These are phyloP conservation scores for Callorhinus ursinus DNA, from an alignment of 2,113 vertebrate species.

Conservation along the genomic window DNA sequence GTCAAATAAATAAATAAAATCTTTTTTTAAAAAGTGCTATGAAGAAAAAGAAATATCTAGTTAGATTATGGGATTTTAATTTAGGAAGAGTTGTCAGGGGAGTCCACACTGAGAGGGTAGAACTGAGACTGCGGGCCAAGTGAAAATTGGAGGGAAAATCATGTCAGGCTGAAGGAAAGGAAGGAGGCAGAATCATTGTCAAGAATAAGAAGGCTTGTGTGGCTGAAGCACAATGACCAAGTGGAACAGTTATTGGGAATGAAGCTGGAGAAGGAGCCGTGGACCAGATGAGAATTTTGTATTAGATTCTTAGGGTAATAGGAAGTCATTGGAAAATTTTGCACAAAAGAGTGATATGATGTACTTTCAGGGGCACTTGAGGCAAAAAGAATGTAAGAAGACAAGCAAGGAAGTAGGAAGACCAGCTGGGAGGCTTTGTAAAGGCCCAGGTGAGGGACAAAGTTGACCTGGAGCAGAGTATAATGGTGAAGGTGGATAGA, in stretches of 20 bases:
- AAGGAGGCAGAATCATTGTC: not conserved
- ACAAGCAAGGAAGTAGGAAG: not conserved
- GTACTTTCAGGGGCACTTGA: not conserved
- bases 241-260: accelerated
- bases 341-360: not conserved
- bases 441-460: not conserved
- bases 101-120: not conserved
- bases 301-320: not conserved
- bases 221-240: not conserved
- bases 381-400: not conserved
- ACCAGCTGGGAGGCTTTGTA: not conserved
- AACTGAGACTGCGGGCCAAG: not conserved
- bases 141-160: not conserved
- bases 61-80: not conserved
- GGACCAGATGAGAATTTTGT: not conserved
- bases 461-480: not conserved
- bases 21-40: not conserved
- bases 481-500: not conserved
- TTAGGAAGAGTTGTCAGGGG: not conserved
- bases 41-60: not conserved
- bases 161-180: not conserved
- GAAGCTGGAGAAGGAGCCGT: not conserved
- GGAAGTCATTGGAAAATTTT: not conserved
- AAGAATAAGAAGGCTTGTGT: not conserved
- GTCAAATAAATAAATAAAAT: too few species aligned